These are phyloP conservation scores for Lucilia sericata DNA, from an alignment of 1,140 invertebrate species.

Conservation along the genomic window DNA sequence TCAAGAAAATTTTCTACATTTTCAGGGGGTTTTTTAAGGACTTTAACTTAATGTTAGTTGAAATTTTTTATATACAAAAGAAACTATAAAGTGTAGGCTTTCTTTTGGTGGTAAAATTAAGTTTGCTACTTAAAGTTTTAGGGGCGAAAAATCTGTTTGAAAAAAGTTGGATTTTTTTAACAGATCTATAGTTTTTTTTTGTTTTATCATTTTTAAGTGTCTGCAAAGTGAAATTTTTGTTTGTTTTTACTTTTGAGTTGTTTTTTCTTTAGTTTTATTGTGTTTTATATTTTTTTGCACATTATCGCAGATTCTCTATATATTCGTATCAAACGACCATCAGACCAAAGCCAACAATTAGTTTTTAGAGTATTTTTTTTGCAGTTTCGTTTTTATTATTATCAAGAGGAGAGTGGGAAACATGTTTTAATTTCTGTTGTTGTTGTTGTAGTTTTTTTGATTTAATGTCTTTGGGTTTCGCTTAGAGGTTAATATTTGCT, in stretches of 20 bases:
- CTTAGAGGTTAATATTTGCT: constrained; percentile 18
- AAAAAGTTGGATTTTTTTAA: neutral
- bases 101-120: constrained; percentile 16
- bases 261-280: neutral
- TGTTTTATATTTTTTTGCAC: constrained; percentile 29
- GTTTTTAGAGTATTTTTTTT: constrained; percentile 30
- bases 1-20: neutral
- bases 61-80: neutral
- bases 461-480: neutral
- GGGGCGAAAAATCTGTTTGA: neutral
- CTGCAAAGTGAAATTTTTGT: constrained; percentile 40
- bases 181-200: neutral
- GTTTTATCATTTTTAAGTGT: neutral
- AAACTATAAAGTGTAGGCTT: neutral
- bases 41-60: neutral
- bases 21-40: neutral
- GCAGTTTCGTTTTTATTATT: neutral
- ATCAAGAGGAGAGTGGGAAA: constrained; percentile 37
- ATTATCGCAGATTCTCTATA: constrained; percentile 40
- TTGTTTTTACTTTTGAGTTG: constrained; percentile 21
- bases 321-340: constrained; percentile 41
- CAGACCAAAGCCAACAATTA: constrained; percentile 33
- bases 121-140: neutral
- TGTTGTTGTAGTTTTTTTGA: neutral
- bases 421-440: constrained; percentile 5